A percentile compares a stretch with the other conserved stretches of the same genome.
Conservation (phyloP, 2,113 vertebrate species). For the Petroica traversi region DNA sequence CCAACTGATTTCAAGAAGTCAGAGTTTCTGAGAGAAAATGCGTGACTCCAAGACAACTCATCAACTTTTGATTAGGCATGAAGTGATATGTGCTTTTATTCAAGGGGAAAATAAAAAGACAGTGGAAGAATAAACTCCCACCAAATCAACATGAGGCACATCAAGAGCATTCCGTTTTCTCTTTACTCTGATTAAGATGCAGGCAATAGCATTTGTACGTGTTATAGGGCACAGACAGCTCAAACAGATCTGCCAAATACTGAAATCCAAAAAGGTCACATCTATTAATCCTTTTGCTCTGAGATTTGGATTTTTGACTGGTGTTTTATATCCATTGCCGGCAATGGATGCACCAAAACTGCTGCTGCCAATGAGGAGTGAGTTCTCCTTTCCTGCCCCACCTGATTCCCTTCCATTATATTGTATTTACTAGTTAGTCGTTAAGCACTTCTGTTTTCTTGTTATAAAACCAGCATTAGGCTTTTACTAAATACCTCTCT, state of each 20-base stretch:
- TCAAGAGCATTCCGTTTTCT: conserved; percentile 41
- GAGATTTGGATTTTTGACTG: conserved; percentile 54
- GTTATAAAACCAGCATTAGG: conserved; percentile 55
- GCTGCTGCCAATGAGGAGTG: conserved; percentile 73
- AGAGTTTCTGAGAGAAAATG: conserved; percentile 17
- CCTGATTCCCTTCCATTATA: background rate
- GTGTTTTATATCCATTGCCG: conserved; percentile 72
- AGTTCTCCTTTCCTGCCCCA: conserved; percentile 48
- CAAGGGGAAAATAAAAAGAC: background rate
- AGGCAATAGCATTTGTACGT: conserved; percentile 4
- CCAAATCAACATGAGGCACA: background rate
- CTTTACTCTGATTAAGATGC: conserved; percentile 36
- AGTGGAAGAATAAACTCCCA: background rate
- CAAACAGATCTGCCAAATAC: conserved; percentile 15
- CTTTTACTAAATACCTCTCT: conserved; percentile 68
- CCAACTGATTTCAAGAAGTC: conserved; percentile 53
- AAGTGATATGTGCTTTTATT: background rate
- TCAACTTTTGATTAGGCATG: background rate
- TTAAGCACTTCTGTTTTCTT: conserved; percentile 66
- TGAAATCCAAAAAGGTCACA: conserved; percentile 49
- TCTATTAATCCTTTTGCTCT: conserved; percentile 45
- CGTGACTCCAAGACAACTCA: background rate
- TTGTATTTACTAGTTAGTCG: conserved; percentile 52
- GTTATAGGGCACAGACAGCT: conserved; percentile 29
- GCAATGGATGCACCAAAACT: conserved; percentile 70